Conservation (phyloP, 2,888 invertebrate species). For the Dryobota labecula region DNA sequence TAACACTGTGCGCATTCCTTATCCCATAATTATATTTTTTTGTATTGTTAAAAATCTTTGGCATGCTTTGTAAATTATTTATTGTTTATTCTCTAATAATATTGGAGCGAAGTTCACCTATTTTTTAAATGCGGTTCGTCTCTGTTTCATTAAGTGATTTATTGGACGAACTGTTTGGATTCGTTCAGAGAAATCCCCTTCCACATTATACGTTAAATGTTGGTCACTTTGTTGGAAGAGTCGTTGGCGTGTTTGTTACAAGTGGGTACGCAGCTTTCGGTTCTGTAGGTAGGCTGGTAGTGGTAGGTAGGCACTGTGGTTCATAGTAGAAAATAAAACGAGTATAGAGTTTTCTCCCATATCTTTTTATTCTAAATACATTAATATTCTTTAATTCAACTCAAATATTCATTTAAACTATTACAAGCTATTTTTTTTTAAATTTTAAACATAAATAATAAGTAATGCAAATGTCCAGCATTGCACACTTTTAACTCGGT, state of each 20-base stretch:
- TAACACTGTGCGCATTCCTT: no score
- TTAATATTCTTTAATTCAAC: conserved; percentile 91
- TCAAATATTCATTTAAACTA: conserved; percentile 90
- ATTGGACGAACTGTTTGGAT: background rate
- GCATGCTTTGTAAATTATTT: no score
- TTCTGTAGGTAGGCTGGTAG: background rate
- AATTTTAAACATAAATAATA: conserved; percentile 89
- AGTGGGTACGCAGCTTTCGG: background rate
- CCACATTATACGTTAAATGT: background rate
- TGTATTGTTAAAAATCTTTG: no score
- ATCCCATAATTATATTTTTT: no score
- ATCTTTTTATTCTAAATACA: conserved; percentile 91
- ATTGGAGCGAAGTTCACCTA: no score
- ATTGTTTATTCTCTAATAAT: no score
- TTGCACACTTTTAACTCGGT: conserved; percentile 89
- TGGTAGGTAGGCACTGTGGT: background rate
- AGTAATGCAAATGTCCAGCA: conserved; percentile 90
- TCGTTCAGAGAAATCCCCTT: background rate
- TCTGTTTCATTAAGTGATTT: no score
- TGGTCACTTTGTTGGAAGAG: background rate
- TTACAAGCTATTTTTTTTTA: conserved; percentile 90
- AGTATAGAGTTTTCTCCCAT: conserved; percentile 83
- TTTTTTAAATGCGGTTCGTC: no score
- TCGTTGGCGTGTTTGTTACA: no score
- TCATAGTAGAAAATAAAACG: conserved; percentile 67